Evolutionary conservation across 2,797 vertebrate species (phyloP).

Genomic region (Eleutherodactylus coqui): DNA sequence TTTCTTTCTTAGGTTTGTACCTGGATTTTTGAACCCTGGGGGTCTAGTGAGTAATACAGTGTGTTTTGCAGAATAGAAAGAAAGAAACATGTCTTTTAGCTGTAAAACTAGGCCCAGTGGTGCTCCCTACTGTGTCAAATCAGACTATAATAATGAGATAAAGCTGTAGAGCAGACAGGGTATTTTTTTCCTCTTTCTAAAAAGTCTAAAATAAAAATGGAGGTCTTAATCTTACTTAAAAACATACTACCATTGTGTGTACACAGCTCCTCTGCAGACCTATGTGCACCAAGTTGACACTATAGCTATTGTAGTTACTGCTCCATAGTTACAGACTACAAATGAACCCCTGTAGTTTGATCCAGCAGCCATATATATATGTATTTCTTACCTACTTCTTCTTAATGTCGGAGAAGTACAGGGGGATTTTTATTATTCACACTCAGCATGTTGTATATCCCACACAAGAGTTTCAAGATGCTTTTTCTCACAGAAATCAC

Average conservation of each 20-base stretch:
- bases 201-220: too few relatives aligned
- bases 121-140: neutral
- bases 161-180: neutral
- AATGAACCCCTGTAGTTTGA: neutral
- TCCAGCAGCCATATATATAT: too few relatives aligned
- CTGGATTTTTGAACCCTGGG: neutral
- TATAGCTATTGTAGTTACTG: too few relatives aligned
- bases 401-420: too few relatives aligned
- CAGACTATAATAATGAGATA: neutral
- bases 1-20: neutral
- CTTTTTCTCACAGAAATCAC: too few relatives aligned
- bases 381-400: too few relatives aligned
- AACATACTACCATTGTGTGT: neutral
- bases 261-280: neutral
- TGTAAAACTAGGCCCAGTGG: neutral
- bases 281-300: neutral
- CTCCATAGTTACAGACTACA: neutral
- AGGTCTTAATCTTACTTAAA: neutral
- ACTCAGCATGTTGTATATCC: too few relatives aligned
- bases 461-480: too few relatives aligned
- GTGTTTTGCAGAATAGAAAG: too few relatives aligned
- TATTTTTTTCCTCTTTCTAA: neutral
- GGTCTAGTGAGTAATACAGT: neutral
- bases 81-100: neutral
- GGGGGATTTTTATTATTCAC: too few relatives aligned